Evolutionary conservation across 2,113 vertebrate genomes (phyloP), one percentile per base, ranked within the genome.

Genomic region (Alethe diademata): DNA sequence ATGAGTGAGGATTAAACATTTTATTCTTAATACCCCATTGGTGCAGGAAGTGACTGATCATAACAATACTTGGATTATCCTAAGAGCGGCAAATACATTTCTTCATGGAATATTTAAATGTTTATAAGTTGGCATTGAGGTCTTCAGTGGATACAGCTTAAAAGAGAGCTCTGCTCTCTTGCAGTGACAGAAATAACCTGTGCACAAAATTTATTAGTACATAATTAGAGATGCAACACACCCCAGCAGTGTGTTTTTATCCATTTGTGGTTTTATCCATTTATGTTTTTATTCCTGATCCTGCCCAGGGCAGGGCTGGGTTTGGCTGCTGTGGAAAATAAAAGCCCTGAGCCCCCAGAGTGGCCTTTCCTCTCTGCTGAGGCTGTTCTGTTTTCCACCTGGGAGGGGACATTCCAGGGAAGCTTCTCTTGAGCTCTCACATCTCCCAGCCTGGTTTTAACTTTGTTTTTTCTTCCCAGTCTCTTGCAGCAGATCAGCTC

Each of bases 401-500:
- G 84, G 79, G 17, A 38, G 16, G 19, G 23, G 33, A 1, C 10
- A 1, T 29, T 42, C 14, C 19, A 19, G 2, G 83, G 38, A 19
- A 18, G 16, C 8, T 19, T 28, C 47, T n/a, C 13, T 8, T 6
- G 33, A 66, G n/a, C 38, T 15, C 7, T 3, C 5, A 0, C 19
- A 2, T 18, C 74, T 73, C n/a, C 78, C 42, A 78, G 14, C 29
- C 3, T 58, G n/a, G 0, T 19, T 84, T 19, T 20, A 36, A 66
- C 33, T 87, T 47, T 23, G 19, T n/a, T n/a, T 38, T 66, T 8
- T 23, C 62, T 92, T 94, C 88, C 1, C 86, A 99, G 99, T 98
- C 98, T 95, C 98, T 99, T 74, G 99, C 99, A 54, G 99, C 99
- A 92, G 99, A 99, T 97, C 99, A 99, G 66, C 98, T 99, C 70